phyloP scores from a whole-genome alignment of 1,140 invertebrate genomes.

The Hypsibius dujardini region DNA sequence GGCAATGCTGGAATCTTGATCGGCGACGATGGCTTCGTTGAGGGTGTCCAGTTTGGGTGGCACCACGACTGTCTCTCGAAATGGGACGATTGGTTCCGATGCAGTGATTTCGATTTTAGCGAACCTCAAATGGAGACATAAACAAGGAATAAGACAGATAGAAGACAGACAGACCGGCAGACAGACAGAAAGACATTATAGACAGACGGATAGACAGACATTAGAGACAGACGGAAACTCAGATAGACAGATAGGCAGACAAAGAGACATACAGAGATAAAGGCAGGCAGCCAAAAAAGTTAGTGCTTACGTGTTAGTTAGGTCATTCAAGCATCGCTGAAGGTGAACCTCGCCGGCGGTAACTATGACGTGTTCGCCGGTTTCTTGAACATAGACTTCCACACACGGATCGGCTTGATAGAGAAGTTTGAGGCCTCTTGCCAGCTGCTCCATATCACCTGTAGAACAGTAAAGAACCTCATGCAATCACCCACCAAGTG shows the following conservation, averaged over 20 bases:
- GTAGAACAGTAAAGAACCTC: conserved; percentile 18
- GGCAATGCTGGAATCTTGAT: conserved; percentile 22
- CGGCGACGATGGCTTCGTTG: conserved; percentile 24
- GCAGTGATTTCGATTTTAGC: conserved; percentile 71
- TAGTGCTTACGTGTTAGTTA: conserved; percentile 40
- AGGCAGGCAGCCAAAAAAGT: too few species aligned
- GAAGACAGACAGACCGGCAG: too few species aligned
- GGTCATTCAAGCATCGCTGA: conserved; percentile 74
- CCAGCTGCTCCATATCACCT: conserved; percentile 56
- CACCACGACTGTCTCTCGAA: conserved; percentile 74
- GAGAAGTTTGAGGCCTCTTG: conserved; percentile 55
- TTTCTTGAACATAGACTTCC: conserved; percentile 70
- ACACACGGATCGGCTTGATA: conserved; percentile 86
- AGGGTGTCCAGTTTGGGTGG: conserved; percentile 58
- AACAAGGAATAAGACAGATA: too few species aligned
- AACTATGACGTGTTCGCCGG: conserved; percentile 83
- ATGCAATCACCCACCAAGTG: neutral
- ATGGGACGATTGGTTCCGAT: conserved; percentile 86
- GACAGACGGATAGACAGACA: too few species aligned
- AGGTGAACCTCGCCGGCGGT: conserved; percentile 95
- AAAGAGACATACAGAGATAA: too few species aligned
- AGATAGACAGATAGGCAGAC: too few species aligned
- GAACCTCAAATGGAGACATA: conserved; percentile 44
- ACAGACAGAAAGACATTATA: too few species aligned
- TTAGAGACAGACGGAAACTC: too few species aligned